Base-by-base conservation (phyloP, 2,113 vertebrate species). In the Gymnorhina tibicen region DNA sequence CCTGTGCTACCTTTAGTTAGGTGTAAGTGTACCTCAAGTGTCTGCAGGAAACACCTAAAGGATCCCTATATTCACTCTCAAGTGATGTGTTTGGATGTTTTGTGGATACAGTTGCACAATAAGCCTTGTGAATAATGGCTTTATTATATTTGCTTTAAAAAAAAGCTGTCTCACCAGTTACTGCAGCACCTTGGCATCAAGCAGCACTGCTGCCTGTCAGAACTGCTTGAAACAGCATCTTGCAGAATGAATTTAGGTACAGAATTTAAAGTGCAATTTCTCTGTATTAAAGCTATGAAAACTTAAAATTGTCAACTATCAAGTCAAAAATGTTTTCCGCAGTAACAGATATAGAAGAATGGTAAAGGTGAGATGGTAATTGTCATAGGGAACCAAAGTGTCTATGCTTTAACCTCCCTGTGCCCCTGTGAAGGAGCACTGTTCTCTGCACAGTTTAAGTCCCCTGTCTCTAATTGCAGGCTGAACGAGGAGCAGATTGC, bases 401-500 rank as follows among this genome's bases (percentile, higher is more conserved):
- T 10, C 24, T 76, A 53, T 68, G 68, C 6, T 19, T 68, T 27
- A 22, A 7, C 27, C 12, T 62, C 46, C 1, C 19, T 2, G 30
- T 39, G 50, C 52, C 35, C 18, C 67, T 5, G 37, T 18, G 84
- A 11, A 16, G 3, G 26, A n/a, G 24, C 5, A 0, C 44, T n/a
- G 5, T 4, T 37, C 3, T 1, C 21, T 19, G 59, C 3, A 16
- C 64, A 4, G 22, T 41, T 53, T 11, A 58, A 60, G 33, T 33
- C 8, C 33, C 3, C 1, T 23, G 20, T 69, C 76, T 84, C n/a
- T 91, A 3, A 46, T 75, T 94, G 62, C 98, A 99, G 99, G 95
- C 97, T 99, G 93, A 99, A 98, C 7, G 99, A 99, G 91, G 99
- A 99, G 97, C 99, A 99, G 97, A 99, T 99, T 39, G 99, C 99